Conservation (phyloP, 2,797 vertebrate genomes). For the Microcaecilia unicolor region DNA sequence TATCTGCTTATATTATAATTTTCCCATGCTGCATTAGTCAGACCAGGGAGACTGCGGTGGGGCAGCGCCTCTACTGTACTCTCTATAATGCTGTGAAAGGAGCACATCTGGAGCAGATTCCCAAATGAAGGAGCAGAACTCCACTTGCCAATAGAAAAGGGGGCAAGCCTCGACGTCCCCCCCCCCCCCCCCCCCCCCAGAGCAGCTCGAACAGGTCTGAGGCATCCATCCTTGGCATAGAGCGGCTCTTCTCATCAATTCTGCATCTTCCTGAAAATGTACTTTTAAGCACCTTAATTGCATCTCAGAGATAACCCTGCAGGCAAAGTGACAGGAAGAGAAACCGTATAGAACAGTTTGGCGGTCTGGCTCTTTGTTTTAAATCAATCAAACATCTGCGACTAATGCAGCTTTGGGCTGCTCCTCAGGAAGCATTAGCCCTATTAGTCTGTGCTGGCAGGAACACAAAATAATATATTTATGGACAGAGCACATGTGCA, state of each 20-base stretch:
- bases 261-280: constrained; percentile 92
- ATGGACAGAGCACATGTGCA: constrained; percentile 61
- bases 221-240: constrained; percentile 52
- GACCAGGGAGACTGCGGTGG: no score
- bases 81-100: background rate
- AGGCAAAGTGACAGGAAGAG: constrained; percentile 90
- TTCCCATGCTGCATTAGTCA: no score
- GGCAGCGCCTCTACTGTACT: background rate
- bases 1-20: no score
- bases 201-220: constrained; percentile 53
- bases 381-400: constrained; percentile 93
- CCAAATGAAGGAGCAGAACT: constrained; percentile 8
- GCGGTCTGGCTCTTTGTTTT: constrained; percentile 78
- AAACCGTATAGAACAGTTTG: constrained; percentile 68
- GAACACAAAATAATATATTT: constrained; percentile 74
- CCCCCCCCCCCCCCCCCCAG: constrained; percentile 29
- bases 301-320: constrained; percentile 94
- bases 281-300: constrained; percentile 95
- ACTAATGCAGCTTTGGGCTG: constrained; percentile 94
- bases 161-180: constrained; percentile 36
- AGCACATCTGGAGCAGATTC: constrained; percentile 6
- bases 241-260: constrained; percentile 78
- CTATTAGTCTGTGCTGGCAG: constrained; percentile 90
- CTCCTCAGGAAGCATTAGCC: constrained; percentile 97
- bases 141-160: background rate